A percentile compares a stretch with the other conserved stretches of the same genome.
Evolutionary conservation across 2,113 vertebrate species (phyloP).

Genomic region (Synodontis membranacea): DNA sequence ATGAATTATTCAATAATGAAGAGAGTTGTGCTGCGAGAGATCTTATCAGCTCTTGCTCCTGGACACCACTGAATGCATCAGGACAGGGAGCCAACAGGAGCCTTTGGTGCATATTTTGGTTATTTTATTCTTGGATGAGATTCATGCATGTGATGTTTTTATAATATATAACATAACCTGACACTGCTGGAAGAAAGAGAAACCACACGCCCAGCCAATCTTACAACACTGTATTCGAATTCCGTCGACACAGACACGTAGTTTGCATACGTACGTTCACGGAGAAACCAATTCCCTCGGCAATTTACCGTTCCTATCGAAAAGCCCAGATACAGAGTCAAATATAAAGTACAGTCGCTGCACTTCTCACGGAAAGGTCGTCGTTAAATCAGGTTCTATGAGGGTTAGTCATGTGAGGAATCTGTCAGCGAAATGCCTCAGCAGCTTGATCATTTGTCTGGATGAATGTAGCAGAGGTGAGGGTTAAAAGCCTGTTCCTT

Average conservation of each 20-base stretch:
- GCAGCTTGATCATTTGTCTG: slow-evolving; percentile 36
- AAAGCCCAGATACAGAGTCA: not conserved
- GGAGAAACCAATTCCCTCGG: not conserved
- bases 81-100: slow-evolving; percentile 36
- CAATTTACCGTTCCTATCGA: not conserved
- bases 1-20: slow-evolving; percentile 56
- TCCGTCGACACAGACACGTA: not conserved
- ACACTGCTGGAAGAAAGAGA: not conserved
- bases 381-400: slow-evolving; percentile 34
- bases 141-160: not conserved
- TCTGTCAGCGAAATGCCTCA: slow-evolving; percentile 24
- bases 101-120: slow-evolving; percentile 1
- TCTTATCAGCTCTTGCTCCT: slow-evolving; percentile 43
- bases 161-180: slow-evolving; percentile 4
- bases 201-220: not conserved
- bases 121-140: slow-evolving; percentile 12
- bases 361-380: not conserved
- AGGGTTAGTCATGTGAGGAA: not conserved
- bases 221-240: not conserved
- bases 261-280: not conserved
- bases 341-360: not conserved
- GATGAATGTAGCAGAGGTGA: slow-evolving; percentile 46
- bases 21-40: slow-evolving; percentile 44
- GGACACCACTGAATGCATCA: slow-evolving; percentile 30
- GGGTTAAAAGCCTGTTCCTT: slow-evolving; percentile 51